Evolutionary conservation across 2,113 vertebrate species (phyloP).

Genomic region (Puffinus mauretanicus): DNA sequence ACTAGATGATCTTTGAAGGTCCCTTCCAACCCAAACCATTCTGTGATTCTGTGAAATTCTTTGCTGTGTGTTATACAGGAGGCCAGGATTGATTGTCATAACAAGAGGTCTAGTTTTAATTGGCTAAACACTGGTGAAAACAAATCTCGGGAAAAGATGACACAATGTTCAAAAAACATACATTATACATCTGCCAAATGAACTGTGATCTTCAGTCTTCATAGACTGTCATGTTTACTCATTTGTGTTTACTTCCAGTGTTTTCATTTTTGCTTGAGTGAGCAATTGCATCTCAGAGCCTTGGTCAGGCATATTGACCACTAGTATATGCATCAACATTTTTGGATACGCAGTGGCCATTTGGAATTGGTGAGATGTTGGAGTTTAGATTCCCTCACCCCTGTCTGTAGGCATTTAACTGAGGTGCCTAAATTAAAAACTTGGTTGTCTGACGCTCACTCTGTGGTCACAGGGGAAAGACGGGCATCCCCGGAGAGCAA

Average conservation of each 20-base stretch:
- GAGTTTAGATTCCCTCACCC: neutral
- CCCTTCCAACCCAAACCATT: neutral
- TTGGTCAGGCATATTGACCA: neutral
- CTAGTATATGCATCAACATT: neutral
- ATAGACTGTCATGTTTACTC: neutral
- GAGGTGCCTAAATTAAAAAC: neutral
- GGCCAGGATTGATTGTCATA: neutral
- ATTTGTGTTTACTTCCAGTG: neutral
- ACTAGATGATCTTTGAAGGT: neutral
- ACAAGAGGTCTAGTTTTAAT: neutral
- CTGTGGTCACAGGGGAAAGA: neutral
- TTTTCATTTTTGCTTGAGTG: neutral
- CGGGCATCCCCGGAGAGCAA: neutral
- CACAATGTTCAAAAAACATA: neutral
- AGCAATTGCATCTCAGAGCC: neutral
- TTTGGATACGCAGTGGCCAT: neutral
- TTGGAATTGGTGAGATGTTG: neutral
- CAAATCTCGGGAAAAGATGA: neutral
- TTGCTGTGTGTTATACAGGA: rapidly evolving
- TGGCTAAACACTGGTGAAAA: neutral
- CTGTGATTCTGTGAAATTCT: neutral
- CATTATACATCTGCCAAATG: neutral
- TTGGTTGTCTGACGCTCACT: neutral
- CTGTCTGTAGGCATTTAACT: neutral
- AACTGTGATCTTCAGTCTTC: neutral